Evolutionary conservation across 2,113 vertebrate genomes (phyloP), one percentile per base, ranked within the genome.

Genomic region (Hystrix brachyura): DNA sequence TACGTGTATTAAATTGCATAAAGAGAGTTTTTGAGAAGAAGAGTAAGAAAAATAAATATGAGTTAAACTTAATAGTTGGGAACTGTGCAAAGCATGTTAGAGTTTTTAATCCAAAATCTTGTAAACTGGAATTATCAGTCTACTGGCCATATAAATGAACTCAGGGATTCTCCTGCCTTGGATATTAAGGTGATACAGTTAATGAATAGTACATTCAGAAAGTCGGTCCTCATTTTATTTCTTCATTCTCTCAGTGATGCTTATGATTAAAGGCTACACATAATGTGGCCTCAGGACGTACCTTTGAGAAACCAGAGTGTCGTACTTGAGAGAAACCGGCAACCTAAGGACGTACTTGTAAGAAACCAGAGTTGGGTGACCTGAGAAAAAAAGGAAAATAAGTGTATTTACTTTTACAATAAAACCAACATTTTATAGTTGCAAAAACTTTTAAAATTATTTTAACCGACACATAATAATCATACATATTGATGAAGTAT

Each of bases 11-110:
- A 65, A 82, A 82, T 23, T 88, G 23, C 4, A 59, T 67, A 34
- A 76, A 85, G 80, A 27, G 29, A 57, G 62, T 60, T 91, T 87
- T 53, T 9, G n/a, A 94, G 21, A 92, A 89, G 67, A 15, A 83
- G 5, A 19, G 27, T 83, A 83, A 46, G 76, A 48, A 90, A 80
- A 78, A 46, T 21, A 97, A 29, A 64, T 21, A 64, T 4, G 0
- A 8, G 65, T 51, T 64, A 72, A 21, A 57, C 19, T 74, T 88
- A n/a, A 57, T 51, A 65, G 59, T 19, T 7, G 65, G 13, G 32
- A 3, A 46, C 12, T 64, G 4, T 48, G 12, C 60, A 90, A 90
- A 67, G 7, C 2, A 46, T 18, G 18, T 25, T 72, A 29, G 34
- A 71, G 11, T 5, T 90, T 92, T 59, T 60, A 51, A 59, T 65